Evolutionary conservation across 37 sponge, comb jelly and placozoan genomes (phyloP).

Genomic region (Beroe ovata): DNA sequence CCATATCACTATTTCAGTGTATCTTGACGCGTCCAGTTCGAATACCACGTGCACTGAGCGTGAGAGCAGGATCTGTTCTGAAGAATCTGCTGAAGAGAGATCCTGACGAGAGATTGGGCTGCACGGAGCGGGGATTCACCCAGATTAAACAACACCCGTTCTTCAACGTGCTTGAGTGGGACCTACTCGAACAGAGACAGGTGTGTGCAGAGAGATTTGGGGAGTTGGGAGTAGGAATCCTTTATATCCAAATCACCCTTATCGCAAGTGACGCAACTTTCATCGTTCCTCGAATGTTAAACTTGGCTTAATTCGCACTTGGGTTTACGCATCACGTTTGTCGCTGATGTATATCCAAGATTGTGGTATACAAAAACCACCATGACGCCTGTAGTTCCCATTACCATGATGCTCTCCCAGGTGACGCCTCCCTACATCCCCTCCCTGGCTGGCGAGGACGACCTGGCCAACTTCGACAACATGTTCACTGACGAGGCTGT

Average conservation of each 20-base stretch:
- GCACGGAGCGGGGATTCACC: slow-evolving; percentile 84
- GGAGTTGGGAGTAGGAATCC: no score
- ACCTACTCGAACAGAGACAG: slow-evolving; percentile 72
- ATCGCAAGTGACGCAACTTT: no score
- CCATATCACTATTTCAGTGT: slow-evolving; percentile 70
- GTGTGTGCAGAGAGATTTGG: no score
- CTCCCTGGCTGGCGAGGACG: slow-evolving; percentile 76
- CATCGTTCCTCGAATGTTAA: no score
- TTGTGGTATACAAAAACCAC: no score
- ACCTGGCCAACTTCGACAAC: slow-evolving; percentile 93
- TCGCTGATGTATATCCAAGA: no score
- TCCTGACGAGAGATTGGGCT: slow-evolving; percentile 86
- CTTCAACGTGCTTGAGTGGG: slow-evolving; percentile 94
- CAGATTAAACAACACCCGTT: slow-evolving; percentile 85
- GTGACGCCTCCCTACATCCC: slow-evolving; percentile 94
- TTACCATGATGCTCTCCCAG: slow-evolving; percentile 65
- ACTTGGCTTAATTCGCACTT: no score
- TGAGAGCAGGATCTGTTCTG: slow-evolving; percentile 85
- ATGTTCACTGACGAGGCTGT: slow-evolving; percentile 85
- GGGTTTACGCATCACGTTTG: no score
- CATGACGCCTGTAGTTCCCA: no score
- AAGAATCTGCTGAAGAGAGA: slow-evolving; percentile 85
- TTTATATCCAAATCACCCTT: no score
- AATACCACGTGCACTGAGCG: slow-evolving; percentile 88
- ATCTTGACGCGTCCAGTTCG: slow-evolving; percentile 95